phyloP scores from a whole-genome alignment of 2,797 vertebrate genomes.

The Acanthurus lineatus region DNA sequence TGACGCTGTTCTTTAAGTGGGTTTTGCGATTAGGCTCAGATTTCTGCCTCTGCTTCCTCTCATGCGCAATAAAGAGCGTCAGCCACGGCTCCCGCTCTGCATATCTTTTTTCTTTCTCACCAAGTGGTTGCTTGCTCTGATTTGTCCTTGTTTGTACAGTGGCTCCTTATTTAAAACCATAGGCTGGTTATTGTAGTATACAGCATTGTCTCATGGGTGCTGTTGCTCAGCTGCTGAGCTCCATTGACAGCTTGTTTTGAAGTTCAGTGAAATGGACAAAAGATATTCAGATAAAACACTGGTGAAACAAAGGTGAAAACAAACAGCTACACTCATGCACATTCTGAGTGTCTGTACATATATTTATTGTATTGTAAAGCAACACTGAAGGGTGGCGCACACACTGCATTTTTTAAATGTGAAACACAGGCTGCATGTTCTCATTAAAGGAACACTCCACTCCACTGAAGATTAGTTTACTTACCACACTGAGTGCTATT shows the following conservation, averaged over 20 bases:
- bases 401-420: too few species aligned
- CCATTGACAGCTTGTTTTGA: conserved; percentile 8
- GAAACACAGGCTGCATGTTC: background rate
- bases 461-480: background rate
- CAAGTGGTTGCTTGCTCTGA: conserved; percentile 36
- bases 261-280: conserved; percentile 2
- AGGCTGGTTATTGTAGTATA: conserved; percentile 22
- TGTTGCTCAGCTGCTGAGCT: conserved; percentile 29
- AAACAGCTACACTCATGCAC: background rate
- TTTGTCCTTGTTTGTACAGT: conserved; percentile 37
- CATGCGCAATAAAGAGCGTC: conserved; percentile 44
- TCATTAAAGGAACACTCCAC: too few species aligned
- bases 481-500: too few species aligned
- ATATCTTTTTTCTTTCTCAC: conserved; percentile 15
- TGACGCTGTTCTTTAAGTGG: conserved; percentile 69
- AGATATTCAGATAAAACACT: background rate
- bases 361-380: background rate
- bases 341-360: background rate
- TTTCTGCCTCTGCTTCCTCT: conserved; percentile 62
- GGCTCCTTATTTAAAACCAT: conserved; percentile 18
- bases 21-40: conserved; percentile 61
- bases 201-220: background rate
- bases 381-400: background rate
- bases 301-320: background rate
- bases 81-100: conserved; percentile 19